Evolutionary conservation across 2,797 vertebrate species (phyloP).

Genomic region (Chrosomus eos): DNA sequence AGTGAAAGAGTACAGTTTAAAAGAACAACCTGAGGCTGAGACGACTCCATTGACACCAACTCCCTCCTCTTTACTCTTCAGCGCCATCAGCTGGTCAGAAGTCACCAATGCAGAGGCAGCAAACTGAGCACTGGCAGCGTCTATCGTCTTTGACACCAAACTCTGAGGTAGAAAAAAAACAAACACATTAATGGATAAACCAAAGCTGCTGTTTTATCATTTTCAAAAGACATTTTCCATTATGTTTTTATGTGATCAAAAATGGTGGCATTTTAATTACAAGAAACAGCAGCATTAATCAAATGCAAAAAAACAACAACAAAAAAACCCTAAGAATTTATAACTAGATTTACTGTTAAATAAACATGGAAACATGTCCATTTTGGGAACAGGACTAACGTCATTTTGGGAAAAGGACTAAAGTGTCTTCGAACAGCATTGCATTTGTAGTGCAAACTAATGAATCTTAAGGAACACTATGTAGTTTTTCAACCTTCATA

Average conservation of each 20-base stretch:
- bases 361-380: too few relatives aligned
- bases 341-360: background rate
- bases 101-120: constrained; percentile 94
- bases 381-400: too few relatives aligned
- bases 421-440: too few relatives aligned
- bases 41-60: constrained; percentile 95
- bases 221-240: background rate
- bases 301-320: too few relatives aligned
- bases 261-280: background rate
- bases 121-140: constrained; percentile 93
- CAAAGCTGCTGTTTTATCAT: too few relatives aligned
- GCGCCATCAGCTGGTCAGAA: constrained; percentile 91
- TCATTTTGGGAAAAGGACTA: background rate
- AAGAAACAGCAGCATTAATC: background rate
- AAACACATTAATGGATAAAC: too few relatives aligned
- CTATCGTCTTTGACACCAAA: constrained; percentile 89
- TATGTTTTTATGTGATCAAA: background rate
- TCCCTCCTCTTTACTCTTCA: constrained; percentile 96
- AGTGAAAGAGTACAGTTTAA: background rate
- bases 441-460: background rate
- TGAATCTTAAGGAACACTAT: too few relatives aligned
- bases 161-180: constrained; percentile 72
- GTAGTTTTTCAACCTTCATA: too few relatives aligned
- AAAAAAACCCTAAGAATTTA: too few relatives aligned
- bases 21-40: constrained; percentile 89